Base-by-base conservation (phyloP, 2,888 invertebrate genomes). In the Andrena praecox region DNA sequence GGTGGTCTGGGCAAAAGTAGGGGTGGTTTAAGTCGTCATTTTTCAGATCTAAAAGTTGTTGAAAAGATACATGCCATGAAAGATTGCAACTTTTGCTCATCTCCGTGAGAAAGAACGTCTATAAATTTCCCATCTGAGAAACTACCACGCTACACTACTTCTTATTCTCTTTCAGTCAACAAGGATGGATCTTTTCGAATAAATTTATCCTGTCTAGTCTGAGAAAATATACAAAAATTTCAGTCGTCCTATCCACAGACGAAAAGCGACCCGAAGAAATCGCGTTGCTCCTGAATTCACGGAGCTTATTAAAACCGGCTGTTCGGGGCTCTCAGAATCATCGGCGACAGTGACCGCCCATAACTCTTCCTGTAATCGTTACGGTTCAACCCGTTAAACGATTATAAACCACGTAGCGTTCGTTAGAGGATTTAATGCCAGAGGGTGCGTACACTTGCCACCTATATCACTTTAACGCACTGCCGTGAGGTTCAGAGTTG, bases 391-490 rank as follows among this genome's bases (percentile, higher is more conserved):
- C 85, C 79, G 80, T 84, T 87, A 81, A 84, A 73, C 85, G 85
- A 85, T 87, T 87, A 87, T 84, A 85, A 87, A 84, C 85, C 82
- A 67, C 84, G 56, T 84, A 85, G 76, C 90, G 91, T 92, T 92
- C 91, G 92, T 91, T 92, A 91, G 92, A 83, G 90, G 91, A 91
- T 91, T 91, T 92, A 92, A 92, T 91, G 81, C 86, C 84, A 85
- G 85, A 80, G 88, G 87, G 87, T 88, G 87, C 86, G 84, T 70
- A 72, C 70, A 62, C 77, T 69, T 77, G 79, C 79, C 77, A 73
- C 74, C 80, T 86, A 87, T 85, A 87, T 87, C 85, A 87, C 85
- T 85, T 87, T 82, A 85, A 87, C 86, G 81, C 86, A 85, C 80
- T 80, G 83, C 79, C 77, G 60, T 77, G 77, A 87, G 81, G 84